Evolutionary conservation across 2,797 vertebrate species (phyloP), one percentile per base, ranked within the genome.

Genomic region (Ibycter americanus): DNA sequence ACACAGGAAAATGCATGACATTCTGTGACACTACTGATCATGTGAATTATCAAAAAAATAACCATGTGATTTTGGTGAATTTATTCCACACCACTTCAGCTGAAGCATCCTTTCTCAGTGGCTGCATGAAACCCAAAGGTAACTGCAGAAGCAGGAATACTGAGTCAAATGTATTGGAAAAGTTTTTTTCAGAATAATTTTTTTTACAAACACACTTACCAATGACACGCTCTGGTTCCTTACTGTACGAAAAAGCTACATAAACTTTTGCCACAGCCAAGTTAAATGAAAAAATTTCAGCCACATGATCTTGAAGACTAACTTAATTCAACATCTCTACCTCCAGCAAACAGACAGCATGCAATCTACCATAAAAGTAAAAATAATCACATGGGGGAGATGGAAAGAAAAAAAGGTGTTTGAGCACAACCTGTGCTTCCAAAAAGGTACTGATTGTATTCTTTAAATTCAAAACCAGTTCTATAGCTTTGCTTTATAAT

Each of bases 31-130:
- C 23, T 5, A 4, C 4, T 16, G 29, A 79, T 27, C 52, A 42
- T 0, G 0, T 4, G 31, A 88, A 26, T 16, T 52, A 83, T 11
- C 22, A 34, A n/a, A 32, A 26, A 34, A 4, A 11, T 3, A 92
- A 9, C 32, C 10, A 14, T 4, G n/a, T 14, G 15, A 21, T 47
- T 86, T 31, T 66, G 47, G 44, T 55, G 29, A 79, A 82, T 76
- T 90, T 72, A 87, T 59, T 66, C 83, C 49, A 49, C 49, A 46
- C 1, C 1, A 11, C 54, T 59, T 90, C 73, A 95, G 51, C 11
- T 92, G 46, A 59, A 82, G 54, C 17, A 62, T 31, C 66, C 46
- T 71, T 80, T 49, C 72, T 54, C 56, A 68, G 66, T 3, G 15
- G 21, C 47, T 89, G 56, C 34, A 47, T 8, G 26, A 83, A 71